Percentiles rank a stretch among this genome's conserved stretches.
These are phyloP conservation scores for Ciona savignyi DNA, from an alignment of 23 tunicate species.

Conservation along the genomic window DNA sequence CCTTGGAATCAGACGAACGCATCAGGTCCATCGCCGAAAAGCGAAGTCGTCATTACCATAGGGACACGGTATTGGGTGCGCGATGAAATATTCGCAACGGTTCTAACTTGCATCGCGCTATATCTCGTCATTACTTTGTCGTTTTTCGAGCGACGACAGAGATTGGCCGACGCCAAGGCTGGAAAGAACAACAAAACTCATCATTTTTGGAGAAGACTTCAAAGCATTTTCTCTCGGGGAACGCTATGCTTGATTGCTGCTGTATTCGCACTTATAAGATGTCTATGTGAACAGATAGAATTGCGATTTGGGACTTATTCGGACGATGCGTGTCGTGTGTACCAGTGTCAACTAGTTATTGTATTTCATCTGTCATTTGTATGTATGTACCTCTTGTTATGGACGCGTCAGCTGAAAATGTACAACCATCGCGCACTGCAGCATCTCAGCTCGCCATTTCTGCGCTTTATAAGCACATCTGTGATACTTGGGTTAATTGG, in stretches of 20 bases:
- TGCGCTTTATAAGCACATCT: constrained; percentile 18
- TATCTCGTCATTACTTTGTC: constrained; percentile 18
- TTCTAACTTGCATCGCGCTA: constrained; percentile 12
- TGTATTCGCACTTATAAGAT: constrained; percentile 22
- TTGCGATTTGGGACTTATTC: too few species aligned
- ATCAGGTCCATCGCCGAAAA: too few species aligned
- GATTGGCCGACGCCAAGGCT: neutral
- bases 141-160: constrained; percentile 7
- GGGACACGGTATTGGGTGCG: constrained; percentile 47
- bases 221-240: constrained; percentile 18
- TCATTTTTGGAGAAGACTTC: neutral
- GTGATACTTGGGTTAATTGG: constrained; percentile 37
- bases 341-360: constrained; percentile 29
- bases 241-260: constrained; percentile 29
- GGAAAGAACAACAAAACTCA: neutral
- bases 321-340: constrained; percentile 33
- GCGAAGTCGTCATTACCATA: too few species aligned
- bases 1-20: too few species aligned
- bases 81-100: constrained; percentile 33
- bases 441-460: constrained; percentile 24
- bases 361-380: constrained; percentile 35
- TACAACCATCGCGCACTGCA: constrained; percentile 44
- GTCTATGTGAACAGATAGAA: too few species aligned
- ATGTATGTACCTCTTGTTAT: constrained; percentile 30
- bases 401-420: constrained; percentile 47